Conservation (phyloP, 2,888 invertebrate genomes). For the Coelogynopora nodosa region DNA sequence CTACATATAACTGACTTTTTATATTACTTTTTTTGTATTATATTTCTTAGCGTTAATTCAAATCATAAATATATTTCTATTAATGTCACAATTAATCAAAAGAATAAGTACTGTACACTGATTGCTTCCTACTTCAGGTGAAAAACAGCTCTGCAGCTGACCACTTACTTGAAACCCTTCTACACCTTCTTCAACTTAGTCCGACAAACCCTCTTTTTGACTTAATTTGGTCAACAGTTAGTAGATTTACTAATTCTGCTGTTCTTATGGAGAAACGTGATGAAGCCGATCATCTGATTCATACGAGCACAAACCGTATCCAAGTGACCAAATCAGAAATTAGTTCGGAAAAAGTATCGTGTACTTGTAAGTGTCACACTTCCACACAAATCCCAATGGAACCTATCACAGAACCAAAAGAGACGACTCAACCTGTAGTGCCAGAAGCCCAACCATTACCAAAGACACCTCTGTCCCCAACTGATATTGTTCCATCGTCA, state of each 20-base stretch:
- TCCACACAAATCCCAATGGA: neutral
- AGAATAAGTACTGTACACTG: no score
- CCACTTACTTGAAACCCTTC: neutral
- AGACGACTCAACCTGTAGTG: neutral
- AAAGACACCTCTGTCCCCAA: no score
- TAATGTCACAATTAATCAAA: no score
- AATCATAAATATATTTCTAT: no score
- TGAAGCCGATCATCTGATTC: constrained; percentile 47
- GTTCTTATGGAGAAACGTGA: constrained; percentile 71
- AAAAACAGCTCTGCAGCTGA: neutral
- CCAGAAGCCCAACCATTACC: neutral
- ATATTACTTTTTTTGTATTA: no score
- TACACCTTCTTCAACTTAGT: neutral
- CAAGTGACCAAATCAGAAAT: neutral
- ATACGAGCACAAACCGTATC: constrained; percentile 44
- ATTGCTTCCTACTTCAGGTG: neutral
- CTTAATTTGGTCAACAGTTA: neutral
- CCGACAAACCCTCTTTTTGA: neutral
- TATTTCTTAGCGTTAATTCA: no score
- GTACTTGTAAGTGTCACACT: neutral
- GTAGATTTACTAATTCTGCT: neutral
- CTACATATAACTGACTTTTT: no score
- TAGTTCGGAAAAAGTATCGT: neutral
- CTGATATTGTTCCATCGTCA: neutral
- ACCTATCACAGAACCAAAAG: neutral